These are phyloP conservation scores for Rallus crepitans DNA, from an alignment of 2,797 vertebrate genomes.

Conservation along the genomic window DNA sequence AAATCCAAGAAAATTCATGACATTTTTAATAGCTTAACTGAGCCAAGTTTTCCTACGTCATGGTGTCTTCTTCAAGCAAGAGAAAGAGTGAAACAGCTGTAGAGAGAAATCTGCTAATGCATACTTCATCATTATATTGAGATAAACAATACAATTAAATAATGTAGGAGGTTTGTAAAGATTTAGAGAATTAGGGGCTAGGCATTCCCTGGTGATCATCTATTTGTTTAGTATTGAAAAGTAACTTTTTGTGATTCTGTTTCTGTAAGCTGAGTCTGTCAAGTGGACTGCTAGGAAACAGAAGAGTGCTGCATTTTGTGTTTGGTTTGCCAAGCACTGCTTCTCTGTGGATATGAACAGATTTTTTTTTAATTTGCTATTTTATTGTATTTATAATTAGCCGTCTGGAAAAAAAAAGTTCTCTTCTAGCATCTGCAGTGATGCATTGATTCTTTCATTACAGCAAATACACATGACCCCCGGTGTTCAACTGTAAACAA, in stretches of 20 bases:
- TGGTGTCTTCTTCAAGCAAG: not conserved
- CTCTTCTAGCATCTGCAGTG: slow-evolving; percentile 71
- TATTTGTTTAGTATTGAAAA: slow-evolving; percentile 14
- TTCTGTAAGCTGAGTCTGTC: slow-evolving; percentile 35
- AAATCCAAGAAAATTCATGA: not conserved
- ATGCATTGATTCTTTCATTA: slow-evolving; percentile 78
- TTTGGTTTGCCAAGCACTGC: slow-evolving; percentile 58
- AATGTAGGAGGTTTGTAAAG: slow-evolving; percentile 23
- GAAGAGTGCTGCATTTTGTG: slow-evolving; percentile 18
- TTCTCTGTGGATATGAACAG: slow-evolving; percentile 70
- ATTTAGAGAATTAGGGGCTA: slow-evolving; percentile 22
- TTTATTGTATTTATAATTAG: slow-evolving; percentile 81
- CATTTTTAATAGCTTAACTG: not conserved
- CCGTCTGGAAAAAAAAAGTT: slow-evolving; percentile 67
- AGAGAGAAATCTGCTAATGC: not conserved
- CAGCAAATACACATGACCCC: slow-evolving; percentile 79
- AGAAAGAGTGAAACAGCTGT: not conserved
- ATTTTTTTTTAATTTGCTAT: slow-evolving; percentile 70
- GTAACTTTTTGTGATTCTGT: slow-evolving; percentile 36
- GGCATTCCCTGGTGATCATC: slow-evolving; percentile 27
- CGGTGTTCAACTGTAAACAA: slow-evolving; percentile 81
- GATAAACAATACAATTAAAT: slow-evolving; percentile 38
- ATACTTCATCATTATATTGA: not conserved
- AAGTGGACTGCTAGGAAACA: slow-evolving; percentile 30
- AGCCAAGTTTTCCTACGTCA: not conserved